These are phyloP conservation scores for Diglossa cyanea DNA, from an alignment of 2,797 vertebrate genomes.

Conservation along the genomic window DNA sequence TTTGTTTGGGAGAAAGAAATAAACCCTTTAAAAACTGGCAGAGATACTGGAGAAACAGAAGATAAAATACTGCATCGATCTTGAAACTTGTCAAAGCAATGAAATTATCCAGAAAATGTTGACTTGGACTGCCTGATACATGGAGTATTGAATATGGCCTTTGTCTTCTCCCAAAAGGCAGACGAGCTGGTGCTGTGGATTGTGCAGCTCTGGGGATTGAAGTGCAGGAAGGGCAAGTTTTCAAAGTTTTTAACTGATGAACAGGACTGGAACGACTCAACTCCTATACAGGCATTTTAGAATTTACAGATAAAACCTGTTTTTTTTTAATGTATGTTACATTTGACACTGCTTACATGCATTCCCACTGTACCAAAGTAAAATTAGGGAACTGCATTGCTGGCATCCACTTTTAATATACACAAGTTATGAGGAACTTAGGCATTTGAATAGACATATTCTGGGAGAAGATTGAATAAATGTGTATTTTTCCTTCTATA, in stretches of 20 bases:
- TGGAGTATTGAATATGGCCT: not conserved
- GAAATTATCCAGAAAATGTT: slow-evolving; percentile 10
- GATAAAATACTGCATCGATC: slow-evolving; percentile 12
- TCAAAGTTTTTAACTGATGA: not conserved
- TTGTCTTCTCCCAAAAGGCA: not conserved
- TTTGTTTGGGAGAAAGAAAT: slow-evolving; percentile 5
- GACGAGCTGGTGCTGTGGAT: not conserved
- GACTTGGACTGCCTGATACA: not conserved
- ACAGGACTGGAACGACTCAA: not conserved
- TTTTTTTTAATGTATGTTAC: not conserved
- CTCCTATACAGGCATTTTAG: not conserved
- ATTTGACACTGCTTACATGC: not conserved
- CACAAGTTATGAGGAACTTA: not conserved
- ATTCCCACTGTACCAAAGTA: not conserved
- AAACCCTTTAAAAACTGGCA: not conserved
- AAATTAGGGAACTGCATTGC: not conserved
- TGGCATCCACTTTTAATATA: not conserved
- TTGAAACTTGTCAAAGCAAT: slow-evolving; percentile 40
- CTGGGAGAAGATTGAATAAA: not conserved
- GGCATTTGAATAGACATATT: not conserved
- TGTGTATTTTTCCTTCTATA: rapidly evolving
- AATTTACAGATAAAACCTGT: not conserved
- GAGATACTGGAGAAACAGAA: not conserved
- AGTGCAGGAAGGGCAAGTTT: not conserved
- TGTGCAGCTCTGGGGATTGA: not conserved